These are phyloP conservation scores for Tympanoctomys barrerae DNA, from an alignment of 2,797 vertebrate species.

Conservation along the genomic window DNA sequence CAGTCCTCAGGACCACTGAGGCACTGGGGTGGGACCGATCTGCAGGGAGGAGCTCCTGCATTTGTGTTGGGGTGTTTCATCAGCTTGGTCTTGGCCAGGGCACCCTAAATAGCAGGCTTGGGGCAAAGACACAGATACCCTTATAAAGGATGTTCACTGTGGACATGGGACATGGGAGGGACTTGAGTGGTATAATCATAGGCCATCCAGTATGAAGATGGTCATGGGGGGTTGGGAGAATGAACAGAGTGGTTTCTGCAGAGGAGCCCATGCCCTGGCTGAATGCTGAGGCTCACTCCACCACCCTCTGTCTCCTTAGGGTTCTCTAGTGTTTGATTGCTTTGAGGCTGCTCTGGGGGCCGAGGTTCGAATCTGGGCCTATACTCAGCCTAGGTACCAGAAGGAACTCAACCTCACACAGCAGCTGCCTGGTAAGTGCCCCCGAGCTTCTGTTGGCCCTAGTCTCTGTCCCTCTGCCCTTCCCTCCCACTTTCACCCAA, in stretches of 20 bases:
- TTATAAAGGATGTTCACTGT: background rate
- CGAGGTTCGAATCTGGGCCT: conserved; percentile 79
- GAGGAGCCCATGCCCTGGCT: background rate
- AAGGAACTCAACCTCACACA: conserved; percentile 81
- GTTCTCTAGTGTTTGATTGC: conserved; percentile 87
- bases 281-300: background rate
- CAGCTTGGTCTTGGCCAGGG: background rate
- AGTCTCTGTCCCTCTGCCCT: background rate
- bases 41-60: background rate
- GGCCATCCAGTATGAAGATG: background rate
- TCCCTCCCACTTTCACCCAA: background rate
- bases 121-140: background rate
- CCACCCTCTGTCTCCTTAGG: conserved; percentile 82
- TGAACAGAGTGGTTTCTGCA: background rate
- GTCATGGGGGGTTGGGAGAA: background rate
- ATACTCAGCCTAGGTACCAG: conserved; percentile 74
- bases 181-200: background rate
- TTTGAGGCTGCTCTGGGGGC: conserved; percentile 83
- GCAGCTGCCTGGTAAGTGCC: conserved; percentile 87
- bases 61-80: background rate
- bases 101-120: background rate
- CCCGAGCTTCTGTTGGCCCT: background rate
- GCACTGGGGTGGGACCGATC: background rate
- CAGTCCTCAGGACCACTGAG: background rate
- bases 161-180: background rate